A percentile compares a stretch with the other conserved stretches of the same genome.
Evolutionary conservation across 2,888 invertebrate species (phyloP).

Genomic region (Clanis bilineata): DNA sequence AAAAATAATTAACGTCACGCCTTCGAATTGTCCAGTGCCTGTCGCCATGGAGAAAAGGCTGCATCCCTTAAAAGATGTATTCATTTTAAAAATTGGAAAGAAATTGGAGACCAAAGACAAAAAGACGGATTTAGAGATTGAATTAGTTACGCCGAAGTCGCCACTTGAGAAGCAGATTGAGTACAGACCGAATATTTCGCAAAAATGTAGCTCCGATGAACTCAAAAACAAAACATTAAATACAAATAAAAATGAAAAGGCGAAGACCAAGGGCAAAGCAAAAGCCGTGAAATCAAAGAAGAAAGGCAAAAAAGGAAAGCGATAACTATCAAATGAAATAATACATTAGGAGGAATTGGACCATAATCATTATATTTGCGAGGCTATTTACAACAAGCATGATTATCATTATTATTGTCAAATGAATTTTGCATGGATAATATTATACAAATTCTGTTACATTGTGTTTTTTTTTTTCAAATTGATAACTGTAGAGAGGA

Average conservation of each 20-base stretch:
- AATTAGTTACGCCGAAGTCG: conserved; percentile 69
- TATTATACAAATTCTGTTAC: neutral
- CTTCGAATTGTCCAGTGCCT: conserved; percentile 65
- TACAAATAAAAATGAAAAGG: conserved; percentile 34
- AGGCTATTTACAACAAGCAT: neutral
- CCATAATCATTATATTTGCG: neutral
- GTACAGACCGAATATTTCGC: conserved; percentile 41
- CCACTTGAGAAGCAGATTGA: conserved; percentile 42
- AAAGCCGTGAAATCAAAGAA: conserved; percentile 33
- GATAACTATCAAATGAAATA: neutral
- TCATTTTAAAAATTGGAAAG: conserved; percentile 74
- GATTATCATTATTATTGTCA: neutral
- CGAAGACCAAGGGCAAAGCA: conserved; percentile 37
- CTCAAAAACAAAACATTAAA: conserved; percentile 39
- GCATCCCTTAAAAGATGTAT: conserved; percentile 69
- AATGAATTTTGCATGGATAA: too few species aligned
- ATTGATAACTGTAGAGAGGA: neutral
- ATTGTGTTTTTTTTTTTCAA: neutral
- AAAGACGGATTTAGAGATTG: conserved; percentile 75
- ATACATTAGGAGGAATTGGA: neutral
- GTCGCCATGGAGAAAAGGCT: conserved; percentile 64
- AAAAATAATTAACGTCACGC: conserved; percentile 65
- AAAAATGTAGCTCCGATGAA: conserved; percentile 52
- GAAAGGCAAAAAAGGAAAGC: conserved; percentile 31
- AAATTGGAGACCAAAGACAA: conserved; percentile 72